These are phyloP conservation scores for Hoplostethus atlanticus DNA, from an alignment of 2,797 vertebrate genomes.

Conservation along the genomic window DNA sequence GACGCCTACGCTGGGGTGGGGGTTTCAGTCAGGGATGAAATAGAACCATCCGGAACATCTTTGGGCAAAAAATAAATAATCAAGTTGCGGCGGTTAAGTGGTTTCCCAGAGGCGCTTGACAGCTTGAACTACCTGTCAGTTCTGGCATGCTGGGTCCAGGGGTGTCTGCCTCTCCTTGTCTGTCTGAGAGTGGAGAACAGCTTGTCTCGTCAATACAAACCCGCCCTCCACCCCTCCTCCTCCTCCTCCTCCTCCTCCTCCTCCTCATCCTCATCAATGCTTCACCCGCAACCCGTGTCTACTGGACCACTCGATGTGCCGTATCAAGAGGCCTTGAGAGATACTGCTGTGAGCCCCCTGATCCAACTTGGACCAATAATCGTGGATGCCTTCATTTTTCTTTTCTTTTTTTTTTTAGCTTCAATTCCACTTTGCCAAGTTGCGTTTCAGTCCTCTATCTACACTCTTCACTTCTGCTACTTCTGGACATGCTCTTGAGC, in stretches of 20 bases:
- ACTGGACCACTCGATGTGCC: slow-evolving; percentile 3
- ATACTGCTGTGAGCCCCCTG: not conserved
- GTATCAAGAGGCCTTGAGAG: not conserved
- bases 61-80: slow-evolving; percentile 69
- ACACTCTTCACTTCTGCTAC: not conserved
- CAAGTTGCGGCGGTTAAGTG: slow-evolving; percentile 57
- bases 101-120: slow-evolving; percentile 71
- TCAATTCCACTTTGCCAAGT: not conserved
- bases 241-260: slow-evolving; percentile 15
- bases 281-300: slow-evolving; percentile 6
- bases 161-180: slow-evolving; percentile 54
- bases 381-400: not conserved
- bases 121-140: slow-evolving; percentile 75
- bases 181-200: slow-evolving; percentile 55
- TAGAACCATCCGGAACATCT: slow-evolving; percentile 42
- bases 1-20: slow-evolving; percentile 1
- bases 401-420: not conserved
- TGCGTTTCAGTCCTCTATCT: not conserved
- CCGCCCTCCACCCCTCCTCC: slow-evolving; percentile 3
- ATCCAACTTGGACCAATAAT: not conserved
- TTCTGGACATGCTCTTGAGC: not conserved
- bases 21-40: slow-evolving; percentile 42
- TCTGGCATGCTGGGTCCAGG: slow-evolving; percentile 49
- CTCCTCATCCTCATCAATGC: too few relatives aligned
- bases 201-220: slow-evolving; percentile 56